These are phyloP conservation scores for Thera britannica DNA, from an alignment of 2,888 invertebrate species.

Conservation along the genomic window DNA sequence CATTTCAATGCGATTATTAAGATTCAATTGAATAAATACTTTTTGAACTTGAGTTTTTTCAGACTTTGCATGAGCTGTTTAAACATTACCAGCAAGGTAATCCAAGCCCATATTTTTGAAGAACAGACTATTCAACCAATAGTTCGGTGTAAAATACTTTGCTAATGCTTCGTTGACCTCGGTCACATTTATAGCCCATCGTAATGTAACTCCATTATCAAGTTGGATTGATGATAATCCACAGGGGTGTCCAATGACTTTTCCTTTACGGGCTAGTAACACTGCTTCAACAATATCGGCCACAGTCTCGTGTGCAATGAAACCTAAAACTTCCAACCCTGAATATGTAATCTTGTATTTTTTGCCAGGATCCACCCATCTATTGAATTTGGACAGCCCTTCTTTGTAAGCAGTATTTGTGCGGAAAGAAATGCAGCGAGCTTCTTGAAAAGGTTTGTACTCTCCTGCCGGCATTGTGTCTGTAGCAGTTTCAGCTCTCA, in stretches of 20 bases:
- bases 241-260: neutral
- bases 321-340: conserved; percentile 91
- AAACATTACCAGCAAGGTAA: conserved; percentile 49
- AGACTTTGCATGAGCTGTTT: no score
- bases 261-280: conserved; percentile 89
- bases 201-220: conserved; percentile 70
- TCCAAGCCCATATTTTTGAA: conserved; percentile 77
- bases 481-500: no score
- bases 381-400: conserved; percentile 83
- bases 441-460: conserved; percentile 90
- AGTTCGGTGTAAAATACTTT: conserved; percentile 87
- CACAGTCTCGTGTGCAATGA: conserved; percentile 95
- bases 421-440: conserved; percentile 90
- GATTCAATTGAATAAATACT: no score
- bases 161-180: conserved; percentile 94
- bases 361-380: conserved; percentile 86
- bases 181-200: conserved; percentile 87
- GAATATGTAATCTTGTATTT: conserved; percentile 86
- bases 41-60: no score
- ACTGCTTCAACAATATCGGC: conserved; percentile 95
- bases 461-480: no score
- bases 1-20: no score
- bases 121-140: conserved; percentile 82
- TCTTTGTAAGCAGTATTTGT: conserved; percentile 63
- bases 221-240: neutral